Evolutionary conservation across 2,888 invertebrate species (phyloP).

Genomic region (Epinotia bilunana): DNA sequence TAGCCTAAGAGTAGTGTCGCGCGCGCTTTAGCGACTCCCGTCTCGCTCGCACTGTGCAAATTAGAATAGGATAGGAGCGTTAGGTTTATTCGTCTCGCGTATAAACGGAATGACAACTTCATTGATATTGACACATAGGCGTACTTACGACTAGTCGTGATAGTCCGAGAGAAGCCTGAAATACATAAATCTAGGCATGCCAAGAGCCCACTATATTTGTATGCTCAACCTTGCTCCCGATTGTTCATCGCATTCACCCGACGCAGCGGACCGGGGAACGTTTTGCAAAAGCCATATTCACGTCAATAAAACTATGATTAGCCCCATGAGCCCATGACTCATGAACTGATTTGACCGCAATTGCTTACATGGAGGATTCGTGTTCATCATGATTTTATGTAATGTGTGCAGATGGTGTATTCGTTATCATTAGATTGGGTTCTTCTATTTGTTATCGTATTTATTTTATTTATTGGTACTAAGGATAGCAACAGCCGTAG

Average conservation of each 20-base stretch:
- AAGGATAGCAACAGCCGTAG: no score
- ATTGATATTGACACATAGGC: no score
- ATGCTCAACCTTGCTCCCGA: conserved; percentile 72
- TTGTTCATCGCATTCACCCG: conserved; percentile 68
- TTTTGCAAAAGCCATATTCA: conserved; percentile 56
- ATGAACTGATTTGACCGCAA: conserved; percentile 33
- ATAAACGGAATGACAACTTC: no score
- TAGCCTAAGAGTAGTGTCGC: no score
- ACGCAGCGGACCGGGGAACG: conserved; percentile 67
- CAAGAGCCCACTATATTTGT: conserved; percentile 10
- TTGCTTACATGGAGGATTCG: conserved; percentile 14
- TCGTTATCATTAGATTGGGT: background rate
- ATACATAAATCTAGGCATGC: background rate
- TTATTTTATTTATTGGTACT: no score
- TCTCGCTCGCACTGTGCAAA: no score
- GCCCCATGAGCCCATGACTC: conserved; percentile 24
- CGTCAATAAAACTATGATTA: conserved; percentile 44
- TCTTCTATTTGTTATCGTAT: no score
- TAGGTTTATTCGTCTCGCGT: no score
- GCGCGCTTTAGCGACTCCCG: no score
- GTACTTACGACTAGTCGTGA: background rate
- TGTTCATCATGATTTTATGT: conserved; percentile 24
- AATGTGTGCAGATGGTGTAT: conserved; percentile 12
- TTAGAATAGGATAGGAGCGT: no score
- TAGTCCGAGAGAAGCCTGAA: background rate